Conservation (phyloP, 2,113 vertebrate genomes). For the Bostrychus sinensis region DNA sequence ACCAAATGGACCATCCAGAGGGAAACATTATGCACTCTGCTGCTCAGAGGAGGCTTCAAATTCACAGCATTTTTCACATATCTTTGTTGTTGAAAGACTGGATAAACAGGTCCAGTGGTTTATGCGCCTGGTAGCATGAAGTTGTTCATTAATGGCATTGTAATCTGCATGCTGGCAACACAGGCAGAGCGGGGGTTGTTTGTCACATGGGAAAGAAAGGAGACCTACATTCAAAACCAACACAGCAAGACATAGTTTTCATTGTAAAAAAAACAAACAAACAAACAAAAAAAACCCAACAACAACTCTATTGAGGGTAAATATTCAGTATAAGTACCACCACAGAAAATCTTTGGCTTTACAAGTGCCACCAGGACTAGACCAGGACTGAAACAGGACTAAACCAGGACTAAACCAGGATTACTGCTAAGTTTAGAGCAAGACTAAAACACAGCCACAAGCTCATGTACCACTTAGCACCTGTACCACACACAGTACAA, state of each 20-base stretch:
- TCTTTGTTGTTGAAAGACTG: not conserved
- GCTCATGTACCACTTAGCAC: no score
- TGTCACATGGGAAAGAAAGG: constrained; percentile 7
- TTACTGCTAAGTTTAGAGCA: no score
- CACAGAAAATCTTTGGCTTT: no score
- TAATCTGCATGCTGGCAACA: not conserved
- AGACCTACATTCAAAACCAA: not conserved
- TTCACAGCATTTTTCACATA: constrained; percentile 15
- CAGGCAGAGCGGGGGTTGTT: constrained; percentile 1
- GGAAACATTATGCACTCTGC: constrained; percentile 44
- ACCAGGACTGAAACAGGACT: not conserved
- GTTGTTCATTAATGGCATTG: constrained; percentile 14
- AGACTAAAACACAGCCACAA: no score
- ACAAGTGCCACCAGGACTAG: not conserved
- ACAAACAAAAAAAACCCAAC: not conserved
- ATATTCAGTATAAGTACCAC: no score
- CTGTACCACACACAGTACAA: not conserved
- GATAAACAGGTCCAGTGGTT: constrained; percentile 12
- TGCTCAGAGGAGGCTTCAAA: not conserved
- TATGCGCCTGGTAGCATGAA: not conserved
- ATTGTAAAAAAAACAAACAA: not conserved
- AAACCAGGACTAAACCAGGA: not conserved
- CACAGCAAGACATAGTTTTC: not conserved
- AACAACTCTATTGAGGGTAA: no score
- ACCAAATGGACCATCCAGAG: constrained; percentile 24